Percentiles rank a stretch among this genome's conserved stretches.
Evolutionary conservation across 2,888 invertebrate genomes (phyloP).

Genomic region (Catocala sponsa): DNA sequence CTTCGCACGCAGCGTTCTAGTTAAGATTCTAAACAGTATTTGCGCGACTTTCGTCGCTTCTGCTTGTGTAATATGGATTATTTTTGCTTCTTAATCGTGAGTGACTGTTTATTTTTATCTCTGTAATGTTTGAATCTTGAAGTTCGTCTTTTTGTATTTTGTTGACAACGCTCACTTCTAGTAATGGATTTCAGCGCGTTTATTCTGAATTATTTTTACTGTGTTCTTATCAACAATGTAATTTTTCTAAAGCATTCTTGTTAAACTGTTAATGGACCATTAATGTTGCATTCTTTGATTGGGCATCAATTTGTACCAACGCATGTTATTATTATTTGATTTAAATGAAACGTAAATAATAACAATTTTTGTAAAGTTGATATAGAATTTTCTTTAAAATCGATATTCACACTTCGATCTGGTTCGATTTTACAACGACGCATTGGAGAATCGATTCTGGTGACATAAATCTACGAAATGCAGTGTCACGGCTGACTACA

Average conservation of each 20-base stretch:
- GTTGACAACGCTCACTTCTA: conserved; percentile 17
- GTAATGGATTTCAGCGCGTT: conserved; percentile 21
- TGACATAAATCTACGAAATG: too few species aligned
- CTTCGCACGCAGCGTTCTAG: conserved; percentile 30
- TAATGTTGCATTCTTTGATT: too few species aligned
- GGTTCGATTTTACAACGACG: too few species aligned
- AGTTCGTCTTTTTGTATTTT: conserved; percentile 24
- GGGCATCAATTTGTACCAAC: too few species aligned
- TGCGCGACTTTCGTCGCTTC: conserved; percentile 52
- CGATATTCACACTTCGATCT: too few species aligned
- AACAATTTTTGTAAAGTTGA: too few species aligned
- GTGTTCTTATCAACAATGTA: too few species aligned
- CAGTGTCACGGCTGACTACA: neutral
- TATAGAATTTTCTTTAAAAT: too few species aligned
- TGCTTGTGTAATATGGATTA: conserved; percentile 56
- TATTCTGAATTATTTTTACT: conserved; percentile 2
- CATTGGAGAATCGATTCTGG: too few species aligned
- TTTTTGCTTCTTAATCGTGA: conserved; percentile 61
- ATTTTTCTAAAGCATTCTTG: neutral
- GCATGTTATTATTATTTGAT: too few species aligned
- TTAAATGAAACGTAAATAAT: too few species aligned
- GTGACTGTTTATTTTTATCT: conserved; percentile 47
- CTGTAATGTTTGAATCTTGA: conserved; percentile 20
- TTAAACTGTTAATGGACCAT: neutral
- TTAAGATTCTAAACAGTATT: conserved; percentile 40